Conservation (phyloP, 1,140 invertebrate genomes). For the Euwallacea fornicatus region DNA sequence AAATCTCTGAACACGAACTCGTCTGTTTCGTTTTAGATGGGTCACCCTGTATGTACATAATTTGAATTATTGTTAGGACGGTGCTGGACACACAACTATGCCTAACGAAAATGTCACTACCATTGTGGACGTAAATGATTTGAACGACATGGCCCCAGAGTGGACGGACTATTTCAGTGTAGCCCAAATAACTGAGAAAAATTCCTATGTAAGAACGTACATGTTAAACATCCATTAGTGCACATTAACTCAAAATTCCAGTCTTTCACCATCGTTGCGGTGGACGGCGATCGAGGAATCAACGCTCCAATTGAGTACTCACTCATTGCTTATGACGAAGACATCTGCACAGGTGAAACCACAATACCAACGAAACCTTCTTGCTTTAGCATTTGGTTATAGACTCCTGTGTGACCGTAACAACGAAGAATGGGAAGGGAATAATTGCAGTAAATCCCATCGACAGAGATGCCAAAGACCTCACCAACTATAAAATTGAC, state of each 20-base stretch:
- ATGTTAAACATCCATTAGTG: too few species aligned
- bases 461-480: slow-evolving; percentile 58
- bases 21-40: too few species aligned
- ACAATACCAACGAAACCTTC: background rate
- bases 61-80: slow-evolving; percentile 15
- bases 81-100: slow-evolving; percentile 32
- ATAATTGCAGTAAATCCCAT: slow-evolving; percentile 56
- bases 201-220: slow-evolving; percentile 13
- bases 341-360: slow-evolving; percentile 30
- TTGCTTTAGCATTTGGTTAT: slow-evolving; percentile 2
- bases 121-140: slow-evolving; percentile 59
- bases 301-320: slow-evolving; percentile 57
- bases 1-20: too few species aligned
- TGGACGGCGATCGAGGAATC: slow-evolving; percentile 61
- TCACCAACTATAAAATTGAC: slow-evolving; percentile 53
- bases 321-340: slow-evolving; percentile 43
- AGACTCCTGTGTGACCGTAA: slow-evolving; percentile 47
- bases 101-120: slow-evolving; percentile 41
- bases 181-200: slow-evolving; percentile 25
- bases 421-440: slow-evolving; percentile 52
- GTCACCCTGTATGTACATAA: too few species aligned
- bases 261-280: slow-evolving; percentile 54
- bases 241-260: slow-evolving; percentile 20
- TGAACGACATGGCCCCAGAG: slow-evolving; percentile 57
- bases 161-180: slow-evolving; percentile 51